Conservation (phyloP, 2,888 invertebrate genomes). For the Rhamnusium bicolor region DNA sequence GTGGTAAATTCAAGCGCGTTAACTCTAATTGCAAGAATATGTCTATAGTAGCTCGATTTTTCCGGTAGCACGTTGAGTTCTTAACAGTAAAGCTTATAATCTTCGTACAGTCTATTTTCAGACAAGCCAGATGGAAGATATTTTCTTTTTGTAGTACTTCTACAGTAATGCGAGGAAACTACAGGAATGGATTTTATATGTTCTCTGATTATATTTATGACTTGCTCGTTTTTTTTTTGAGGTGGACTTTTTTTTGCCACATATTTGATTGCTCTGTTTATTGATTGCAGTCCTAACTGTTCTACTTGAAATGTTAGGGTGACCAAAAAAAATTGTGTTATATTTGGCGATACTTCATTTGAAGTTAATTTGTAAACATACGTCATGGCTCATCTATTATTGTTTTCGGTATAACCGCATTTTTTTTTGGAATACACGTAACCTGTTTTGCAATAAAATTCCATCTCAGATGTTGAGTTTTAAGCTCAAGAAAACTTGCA, state of each 20-base stretch:
- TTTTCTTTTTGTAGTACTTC: constrained; percentile 22
- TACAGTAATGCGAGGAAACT: constrained; percentile 31
- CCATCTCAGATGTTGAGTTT: too few relatives aligned
- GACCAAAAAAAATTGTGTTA: constrained; percentile 6
- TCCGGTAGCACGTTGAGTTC: constrained; percentile 26
- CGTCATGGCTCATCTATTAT: too few relatives aligned
- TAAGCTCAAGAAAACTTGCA: too few relatives aligned
- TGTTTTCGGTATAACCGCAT: too few relatives aligned
- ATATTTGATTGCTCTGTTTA: neutral
- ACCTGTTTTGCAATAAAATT: too few relatives aligned
- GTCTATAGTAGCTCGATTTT: constrained; percentile 34
- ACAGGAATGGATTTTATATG: constrained; percentile 35
- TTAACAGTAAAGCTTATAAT: constrained; percentile 23
- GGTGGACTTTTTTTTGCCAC: neutral
- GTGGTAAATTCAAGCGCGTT: too few relatives aligned
- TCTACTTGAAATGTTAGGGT: neutral
- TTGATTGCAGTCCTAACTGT: constrained; percentile 13
- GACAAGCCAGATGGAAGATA: constrained; percentile 16
- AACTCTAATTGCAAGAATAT: constrained; percentile 29
- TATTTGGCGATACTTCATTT: constrained; percentile 1
- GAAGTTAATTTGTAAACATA: neutral
- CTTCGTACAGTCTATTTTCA: constrained; percentile 33
- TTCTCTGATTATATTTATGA: constrained; percentile 24
- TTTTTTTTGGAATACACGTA: too few relatives aligned
- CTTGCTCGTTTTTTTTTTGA: constrained; percentile 6